Evolutionary conservation across 2,888 invertebrate genomes (phyloP).

Genomic region (Cryptus armator): DNA sequence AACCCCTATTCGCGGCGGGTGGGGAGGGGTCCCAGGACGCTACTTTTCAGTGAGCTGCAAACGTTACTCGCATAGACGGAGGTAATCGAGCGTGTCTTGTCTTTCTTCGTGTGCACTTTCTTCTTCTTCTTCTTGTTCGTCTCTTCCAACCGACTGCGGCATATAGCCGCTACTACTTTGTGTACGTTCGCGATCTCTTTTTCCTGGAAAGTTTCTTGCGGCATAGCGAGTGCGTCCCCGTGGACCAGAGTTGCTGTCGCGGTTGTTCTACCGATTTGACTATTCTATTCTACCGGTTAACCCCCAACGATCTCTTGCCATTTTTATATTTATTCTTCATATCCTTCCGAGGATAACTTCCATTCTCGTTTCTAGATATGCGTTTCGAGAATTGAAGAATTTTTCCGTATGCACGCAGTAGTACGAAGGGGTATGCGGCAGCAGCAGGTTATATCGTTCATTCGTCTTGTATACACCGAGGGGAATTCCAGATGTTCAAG

Average conservation of each 20-base stretch:
- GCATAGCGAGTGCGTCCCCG: background rate
- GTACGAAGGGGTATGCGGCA: background rate
- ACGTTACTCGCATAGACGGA: conserved; percentile 49
- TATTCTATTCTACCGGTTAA: background rate
- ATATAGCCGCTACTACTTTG: conserved; percentile 20
- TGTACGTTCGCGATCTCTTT: conserved; percentile 3
- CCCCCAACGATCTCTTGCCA: background rate
- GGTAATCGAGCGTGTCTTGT: conserved; percentile 55
- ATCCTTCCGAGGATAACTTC: background rate
- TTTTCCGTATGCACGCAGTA: conserved; percentile 2
- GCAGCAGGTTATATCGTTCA: conserved; percentile 26
- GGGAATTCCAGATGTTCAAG: conserved; percentile 52
- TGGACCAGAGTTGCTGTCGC: background rate
- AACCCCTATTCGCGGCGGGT: background rate
- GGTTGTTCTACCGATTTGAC: background rate
- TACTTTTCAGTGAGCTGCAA: conserved; percentile 42
- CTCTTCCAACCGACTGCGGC: background rate
- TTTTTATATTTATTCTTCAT: background rate
- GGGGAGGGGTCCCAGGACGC: conserved; percentile 33
- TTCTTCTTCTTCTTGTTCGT: background rate
- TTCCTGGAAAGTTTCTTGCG: background rate
- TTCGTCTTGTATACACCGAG: conserved; percentile 33
- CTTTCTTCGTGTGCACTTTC: conserved; percentile 30
- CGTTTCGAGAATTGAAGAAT: conserved; percentile 45
- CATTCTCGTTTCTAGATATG: conserved; percentile 37